Base-by-base conservation (phyloP, 2,113 vertebrate species). In the Paradoxurus hermaphroditus region DNA sequence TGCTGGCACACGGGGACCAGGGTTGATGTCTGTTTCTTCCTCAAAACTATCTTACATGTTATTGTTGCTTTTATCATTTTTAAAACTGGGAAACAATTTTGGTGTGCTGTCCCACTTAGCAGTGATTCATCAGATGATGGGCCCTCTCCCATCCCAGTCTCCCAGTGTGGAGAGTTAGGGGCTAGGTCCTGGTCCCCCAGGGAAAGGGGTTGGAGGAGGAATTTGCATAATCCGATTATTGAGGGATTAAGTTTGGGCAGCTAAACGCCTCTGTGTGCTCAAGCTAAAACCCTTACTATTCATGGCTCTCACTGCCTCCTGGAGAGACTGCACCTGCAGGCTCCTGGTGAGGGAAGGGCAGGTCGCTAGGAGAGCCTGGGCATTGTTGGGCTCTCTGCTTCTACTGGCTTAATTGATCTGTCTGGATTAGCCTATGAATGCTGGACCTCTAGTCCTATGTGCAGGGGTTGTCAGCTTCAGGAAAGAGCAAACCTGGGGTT, bases 201-300 rank as follows among this genome's bases (percentile, higher is more conserved):
- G 41, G 96, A 93, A 97, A 97, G 96, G 97, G 98, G 98, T 75
- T 99, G 99, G 99, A 99, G 99, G 99, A 99, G 98, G 99, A 99
- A 99, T 99, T 99, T 99, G 99, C 99, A 99, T 99, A 99, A 99
- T 99, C 99, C 99, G 99, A 99, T 99, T 99, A 99, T 94, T 96
- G 44, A 97, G 90, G 99, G 99, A 99, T 99, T 99, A 99, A 98
- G 98, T 98, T 98, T 98, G 98, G 98, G 99, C 99, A 98, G 99
- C 99, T 99, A 99, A 99, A 99, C 97, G 99, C 98, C 98, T 98
- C 98, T 99, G 98, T 99, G 99, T 99, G 99, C 99, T 99, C 98
- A 98, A 99, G 99, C 99, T 99, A 99, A 99, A 99, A 99, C 98
- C 98, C 98, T 99, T 99, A 98, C 99, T 99, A 99, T 99, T 99